These are phyloP conservation scores for Lutjanus argentimaculatus DNA, from an alignment of 2,797 vertebrate genomes.

Conservation along the genomic window DNA sequence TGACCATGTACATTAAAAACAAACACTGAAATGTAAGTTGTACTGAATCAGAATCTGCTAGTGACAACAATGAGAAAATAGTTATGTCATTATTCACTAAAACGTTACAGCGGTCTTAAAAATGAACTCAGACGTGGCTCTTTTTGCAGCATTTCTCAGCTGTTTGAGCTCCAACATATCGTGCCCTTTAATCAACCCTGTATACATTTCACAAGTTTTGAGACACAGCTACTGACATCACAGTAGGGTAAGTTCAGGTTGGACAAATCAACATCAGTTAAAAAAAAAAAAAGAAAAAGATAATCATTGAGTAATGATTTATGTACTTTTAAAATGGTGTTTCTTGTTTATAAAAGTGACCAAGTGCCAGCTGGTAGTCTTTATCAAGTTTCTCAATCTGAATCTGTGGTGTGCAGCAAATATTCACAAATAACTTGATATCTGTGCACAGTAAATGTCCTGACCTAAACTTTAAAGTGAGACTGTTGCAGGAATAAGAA, in stretches of 20 bases:
- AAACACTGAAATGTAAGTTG: slow-evolving; percentile 37
- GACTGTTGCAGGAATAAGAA: slow-evolving; percentile 24
- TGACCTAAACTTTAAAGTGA: slow-evolving; percentile 12
- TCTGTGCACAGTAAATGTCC: slow-evolving; percentile 35
- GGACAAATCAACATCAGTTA: slow-evolving; percentile 14
- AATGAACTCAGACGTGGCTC: background rate
- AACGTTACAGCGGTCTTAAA: slow-evolving; percentile 20
- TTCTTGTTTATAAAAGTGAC: slow-evolving; percentile 60
- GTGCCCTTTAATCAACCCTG: slow-evolving; percentile 15
- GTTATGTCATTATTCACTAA: slow-evolving; percentile 27
- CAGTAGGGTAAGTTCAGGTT: slow-evolving; percentile 8
- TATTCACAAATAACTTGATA: slow-evolving; percentile 29
- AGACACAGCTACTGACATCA: slow-evolving; percentile 38
- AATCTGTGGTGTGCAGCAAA: slow-evolving; percentile 30
- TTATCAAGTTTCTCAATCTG: slow-evolving; percentile 22
- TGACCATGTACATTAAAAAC: slow-evolving; percentile 37
- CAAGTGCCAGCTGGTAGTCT: slow-evolving; percentile 58
- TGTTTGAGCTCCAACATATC: background rate
- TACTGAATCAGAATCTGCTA: slow-evolving; percentile 31
- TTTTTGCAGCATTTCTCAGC: slow-evolving; percentile 23
- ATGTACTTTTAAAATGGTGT: slow-evolving; percentile 30
- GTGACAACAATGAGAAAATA: slow-evolving; percentile 30
- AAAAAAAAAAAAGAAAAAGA: background rate
- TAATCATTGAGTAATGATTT: background rate
- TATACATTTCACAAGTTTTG: slow-evolving; percentile 40